A percentile compares a stretch with the other conserved stretches of the same genome.
These are phyloP conservation scores for Stenchaetothrips biformis DNA, from an alignment of 2,888 invertebrate species.

Conservation along the genomic window DNA sequence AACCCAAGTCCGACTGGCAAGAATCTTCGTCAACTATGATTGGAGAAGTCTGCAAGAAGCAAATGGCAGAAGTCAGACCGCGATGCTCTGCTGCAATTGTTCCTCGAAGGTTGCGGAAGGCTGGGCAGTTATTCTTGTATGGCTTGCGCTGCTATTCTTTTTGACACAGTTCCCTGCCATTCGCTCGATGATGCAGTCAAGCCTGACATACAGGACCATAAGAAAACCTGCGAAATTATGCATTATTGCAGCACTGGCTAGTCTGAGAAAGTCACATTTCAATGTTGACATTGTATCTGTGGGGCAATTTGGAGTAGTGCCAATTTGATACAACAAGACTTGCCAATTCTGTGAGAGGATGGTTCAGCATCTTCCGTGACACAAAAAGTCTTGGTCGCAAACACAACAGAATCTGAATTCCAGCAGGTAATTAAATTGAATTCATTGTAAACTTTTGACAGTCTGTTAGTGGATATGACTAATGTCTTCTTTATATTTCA, in stretches of 20 bases:
- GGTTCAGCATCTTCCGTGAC: slow-evolving; percentile 71
- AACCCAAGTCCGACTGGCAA: not conserved
- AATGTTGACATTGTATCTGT: not conserved
- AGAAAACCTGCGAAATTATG: slow-evolving; percentile 67
- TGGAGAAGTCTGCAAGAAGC: slow-evolving; percentile 41
- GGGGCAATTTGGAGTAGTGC: not conserved
- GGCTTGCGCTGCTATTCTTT: slow-evolving; percentile 68
- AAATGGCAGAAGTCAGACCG: slow-evolving; percentile 40
- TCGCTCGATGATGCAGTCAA: slow-evolving; percentile 49
- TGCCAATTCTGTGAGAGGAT: slow-evolving; percentile 84
- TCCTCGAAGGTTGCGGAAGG: slow-evolving; percentile 58
- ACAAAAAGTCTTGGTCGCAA: slow-evolving; percentile 73
- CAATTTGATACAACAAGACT: slow-evolving; percentile 56
- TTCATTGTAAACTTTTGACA: not conserved
- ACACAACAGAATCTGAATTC: slow-evolving; percentile 80
- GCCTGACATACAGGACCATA: slow-evolving; percentile 33
- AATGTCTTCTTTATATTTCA: slow-evolving; percentile 29
- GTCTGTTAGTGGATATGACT: not conserved
- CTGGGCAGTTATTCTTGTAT: slow-evolving; percentile 70
- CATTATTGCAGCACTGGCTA: slow-evolving; percentile 42
- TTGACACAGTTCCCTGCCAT: slow-evolving; percentile 69
- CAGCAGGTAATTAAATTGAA: slow-evolving; percentile 56
- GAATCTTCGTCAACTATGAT: slow-evolving; percentile 24
- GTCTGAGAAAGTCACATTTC: slow-evolving; percentile 25
- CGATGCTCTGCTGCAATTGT: slow-evolving; percentile 43